These are phyloP conservation scores for sheep (Ovis aries) DNA, from an alignment of 2,113 vertebrate species.

Conservation along the genomic window DNA sequence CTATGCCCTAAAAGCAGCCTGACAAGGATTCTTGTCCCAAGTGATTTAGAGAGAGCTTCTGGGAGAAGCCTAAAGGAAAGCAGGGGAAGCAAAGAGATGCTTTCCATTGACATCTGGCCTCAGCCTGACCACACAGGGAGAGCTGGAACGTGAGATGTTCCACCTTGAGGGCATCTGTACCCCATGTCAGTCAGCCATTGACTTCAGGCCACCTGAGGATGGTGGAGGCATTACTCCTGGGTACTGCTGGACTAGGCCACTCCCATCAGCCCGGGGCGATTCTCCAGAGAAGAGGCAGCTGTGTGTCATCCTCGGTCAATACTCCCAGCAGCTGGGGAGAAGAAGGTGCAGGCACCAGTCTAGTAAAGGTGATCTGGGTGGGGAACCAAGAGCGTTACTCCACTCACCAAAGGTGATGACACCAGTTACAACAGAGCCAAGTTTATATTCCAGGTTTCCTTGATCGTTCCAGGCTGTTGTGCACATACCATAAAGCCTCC, in stretches of 20 bases:
- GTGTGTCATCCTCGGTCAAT: background rate
- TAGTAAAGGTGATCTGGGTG: background rate
- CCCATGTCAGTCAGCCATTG: background rate
- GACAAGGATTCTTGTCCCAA: background rate
- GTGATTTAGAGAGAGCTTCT: background rate
- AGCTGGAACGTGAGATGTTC: background rate
- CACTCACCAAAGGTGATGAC: background rate
- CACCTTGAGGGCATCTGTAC: background rate
- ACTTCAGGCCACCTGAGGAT: background rate
- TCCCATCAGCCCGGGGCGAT: background rate
- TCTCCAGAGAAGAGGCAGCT: background rate
- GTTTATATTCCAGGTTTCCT: background rate
- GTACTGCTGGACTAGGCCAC: background rate
- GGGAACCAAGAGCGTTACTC: no score
- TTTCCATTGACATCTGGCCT: rapidly evolving
- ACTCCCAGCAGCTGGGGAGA: no score
- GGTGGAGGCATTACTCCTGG: background rate
- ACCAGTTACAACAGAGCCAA: background rate
- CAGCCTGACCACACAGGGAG: background rate
- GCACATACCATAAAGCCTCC: background rate
- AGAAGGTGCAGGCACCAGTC: no score
- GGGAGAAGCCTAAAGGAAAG: background rate
- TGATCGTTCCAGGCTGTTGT: background rate
- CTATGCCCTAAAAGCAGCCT: background rate
- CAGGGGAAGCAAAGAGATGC: background rate